Percentiles rank a stretch among this genome's conserved stretches.
Conservation (phyloP, 1,140 invertebrate genomes). For the Tetramorium simillimum region DNA sequence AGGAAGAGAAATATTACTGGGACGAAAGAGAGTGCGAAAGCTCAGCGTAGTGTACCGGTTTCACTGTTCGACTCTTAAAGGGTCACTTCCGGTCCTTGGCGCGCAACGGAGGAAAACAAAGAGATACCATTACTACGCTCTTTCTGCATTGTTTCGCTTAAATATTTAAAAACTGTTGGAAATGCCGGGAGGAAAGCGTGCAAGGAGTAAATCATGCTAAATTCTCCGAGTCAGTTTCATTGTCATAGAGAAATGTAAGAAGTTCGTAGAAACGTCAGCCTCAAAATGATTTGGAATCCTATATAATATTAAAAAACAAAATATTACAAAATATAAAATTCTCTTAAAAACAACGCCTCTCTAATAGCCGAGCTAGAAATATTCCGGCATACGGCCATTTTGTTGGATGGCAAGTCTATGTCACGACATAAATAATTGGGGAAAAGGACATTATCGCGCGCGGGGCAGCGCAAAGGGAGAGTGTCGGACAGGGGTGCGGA, state of each 20-base stretch:
- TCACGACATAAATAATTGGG: slow-evolving; percentile 77
- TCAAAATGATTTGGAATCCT: neutral
- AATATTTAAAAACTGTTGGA: neutral
- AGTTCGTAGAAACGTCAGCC: neutral
- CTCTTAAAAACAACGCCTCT: neutral
- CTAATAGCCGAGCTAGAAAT: neutral
- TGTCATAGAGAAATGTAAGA: neutral
- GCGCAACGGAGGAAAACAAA: neutral
- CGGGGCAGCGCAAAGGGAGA: slow-evolving; percentile 69
- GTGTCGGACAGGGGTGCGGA: slow-evolving; percentile 67
- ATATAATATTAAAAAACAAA: neutral
- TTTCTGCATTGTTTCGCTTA: slow-evolving; percentile 3
- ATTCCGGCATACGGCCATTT: slow-evolving; percentile 52
- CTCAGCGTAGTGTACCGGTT: neutral
- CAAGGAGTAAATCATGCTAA: neutral
- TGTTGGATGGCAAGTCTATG: slow-evolving; percentile 52
- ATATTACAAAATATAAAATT: neutral
- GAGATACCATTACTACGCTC: neutral
- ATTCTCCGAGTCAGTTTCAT: neutral
- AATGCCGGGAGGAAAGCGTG: neutral
- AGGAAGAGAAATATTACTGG: slow-evolving; percentile 37
- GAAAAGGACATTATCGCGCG: slow-evolving; percentile 74
- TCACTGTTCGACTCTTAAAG: slow-evolving; percentile 22
- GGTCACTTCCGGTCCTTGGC: slow-evolving; percentile 10
- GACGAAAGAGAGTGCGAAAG: neutral